Percentiles rank a stretch among this genome's conserved stretches.
Evolutionary conservation across 2,888 invertebrate genomes (phyloP).

Genomic region (Syritta pipiens): DNA sequence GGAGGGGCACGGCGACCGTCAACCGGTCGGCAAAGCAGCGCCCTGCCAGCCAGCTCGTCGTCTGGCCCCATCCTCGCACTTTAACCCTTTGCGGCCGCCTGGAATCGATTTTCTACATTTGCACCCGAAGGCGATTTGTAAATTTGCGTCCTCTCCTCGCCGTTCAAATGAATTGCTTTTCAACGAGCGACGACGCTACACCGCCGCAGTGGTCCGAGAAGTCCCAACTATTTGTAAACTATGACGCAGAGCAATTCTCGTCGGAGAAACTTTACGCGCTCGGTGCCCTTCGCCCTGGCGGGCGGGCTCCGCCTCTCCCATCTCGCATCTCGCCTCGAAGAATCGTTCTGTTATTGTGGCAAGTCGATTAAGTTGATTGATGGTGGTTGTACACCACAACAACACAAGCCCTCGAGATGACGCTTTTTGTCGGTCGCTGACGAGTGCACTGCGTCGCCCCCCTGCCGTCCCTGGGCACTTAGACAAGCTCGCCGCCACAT

Average conservation of each 20-base stretch:
- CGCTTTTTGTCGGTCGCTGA: slow-evolving; percentile 28
- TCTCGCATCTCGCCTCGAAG: neutral
- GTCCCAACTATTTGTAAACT: slow-evolving; percentile 24
- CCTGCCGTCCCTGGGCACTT: slow-evolving; percentile 13
- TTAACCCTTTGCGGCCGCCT: slow-evolving; percentile 44
- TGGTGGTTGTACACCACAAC: slow-evolving; percentile 39
- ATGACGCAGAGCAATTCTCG: slow-evolving; percentile 10
- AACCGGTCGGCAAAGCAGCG: no score
- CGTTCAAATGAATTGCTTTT: slow-evolving; percentile 30
- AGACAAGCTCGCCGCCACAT: slow-evolving; percentile 13
- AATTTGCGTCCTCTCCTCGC: slow-evolving; percentile 26
- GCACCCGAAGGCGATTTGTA: slow-evolving; percentile 46
- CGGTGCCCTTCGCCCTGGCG: no score
- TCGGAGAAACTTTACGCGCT: no score
- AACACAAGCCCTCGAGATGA: slow-evolving; percentile 30
- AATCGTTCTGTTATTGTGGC: slow-evolving; percentile 65
- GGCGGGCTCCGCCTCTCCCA: no score
- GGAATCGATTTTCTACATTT: slow-evolving; percentile 59
- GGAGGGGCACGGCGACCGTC: no score
- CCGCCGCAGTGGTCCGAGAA: neutral
- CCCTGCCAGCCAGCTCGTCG: slow-evolving; percentile 8
- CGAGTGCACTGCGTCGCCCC: slow-evolving; percentile 49
- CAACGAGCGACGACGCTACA: neutral
- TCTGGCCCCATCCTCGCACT: slow-evolving; percentile 57
- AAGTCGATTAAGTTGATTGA: slow-evolving; percentile 68